Conservation (phyloP, 2,888 invertebrate species). For the Scaptomyza polygonia region DNA sequence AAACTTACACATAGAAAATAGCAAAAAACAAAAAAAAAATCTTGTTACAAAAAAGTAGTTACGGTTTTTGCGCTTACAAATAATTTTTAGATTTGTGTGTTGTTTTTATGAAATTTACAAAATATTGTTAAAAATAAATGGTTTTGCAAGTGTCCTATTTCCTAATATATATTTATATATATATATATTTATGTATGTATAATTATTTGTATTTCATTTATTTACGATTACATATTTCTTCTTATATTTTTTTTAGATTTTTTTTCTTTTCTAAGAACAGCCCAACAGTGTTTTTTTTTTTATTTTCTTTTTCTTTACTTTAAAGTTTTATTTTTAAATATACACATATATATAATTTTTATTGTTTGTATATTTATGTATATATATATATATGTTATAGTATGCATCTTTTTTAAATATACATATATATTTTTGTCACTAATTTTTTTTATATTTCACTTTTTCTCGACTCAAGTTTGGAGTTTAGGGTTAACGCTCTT, state of each 20-base stretch:
- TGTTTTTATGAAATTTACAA: conserved; percentile 60
- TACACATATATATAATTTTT: conserved; percentile 24
- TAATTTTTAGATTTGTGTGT: conserved; percentile 23
- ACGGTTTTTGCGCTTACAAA: conserved; percentile 22
- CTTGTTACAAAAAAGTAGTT: conserved; percentile 52
- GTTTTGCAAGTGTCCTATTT: conserved; percentile 45
- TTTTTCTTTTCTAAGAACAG: conserved; percentile 77
- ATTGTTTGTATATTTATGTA: conserved; percentile 28
- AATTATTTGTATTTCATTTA: conserved; percentile 24
- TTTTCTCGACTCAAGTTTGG: conserved; percentile 40
- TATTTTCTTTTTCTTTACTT: conserved; percentile 29
- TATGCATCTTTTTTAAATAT: conserved; percentile 10
- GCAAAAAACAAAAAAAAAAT: conserved; percentile 45
- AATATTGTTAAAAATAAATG: conserved; percentile 59
- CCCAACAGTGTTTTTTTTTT: conserved; percentile 71
- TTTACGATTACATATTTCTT: conserved; percentile 22
- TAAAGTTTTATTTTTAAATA: conserved; percentile 38
- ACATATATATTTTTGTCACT: conserved; percentile 32
- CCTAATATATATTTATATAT: conserved; percentile 16
- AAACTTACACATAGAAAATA: conserved; percentile 45
- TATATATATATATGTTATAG: conserved; percentile 29
- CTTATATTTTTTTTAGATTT: conserved; percentile 27
- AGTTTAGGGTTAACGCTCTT: conserved; percentile 45
- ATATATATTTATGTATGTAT: conserved; percentile 29
- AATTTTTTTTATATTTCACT: conserved; percentile 34